These are phyloP conservation scores for Deilephila porcellus DNA, from an alignment of 2,888 invertebrate species.

Conservation along the genomic window DNA sequence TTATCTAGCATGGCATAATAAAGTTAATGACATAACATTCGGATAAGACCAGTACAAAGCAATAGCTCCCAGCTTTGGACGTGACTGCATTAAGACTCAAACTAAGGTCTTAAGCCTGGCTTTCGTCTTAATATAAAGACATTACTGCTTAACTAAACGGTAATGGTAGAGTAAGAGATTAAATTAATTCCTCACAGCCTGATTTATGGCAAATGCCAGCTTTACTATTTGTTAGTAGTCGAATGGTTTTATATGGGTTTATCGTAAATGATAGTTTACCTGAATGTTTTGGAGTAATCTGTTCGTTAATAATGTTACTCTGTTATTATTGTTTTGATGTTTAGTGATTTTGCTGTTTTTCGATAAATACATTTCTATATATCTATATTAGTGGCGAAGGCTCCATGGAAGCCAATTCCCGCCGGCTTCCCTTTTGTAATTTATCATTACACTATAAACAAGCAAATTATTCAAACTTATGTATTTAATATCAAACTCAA, in stretches of 20 bases:
- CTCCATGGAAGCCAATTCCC: too few species aligned
- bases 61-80: slow-evolving; percentile 6
- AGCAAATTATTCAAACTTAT: too few species aligned
- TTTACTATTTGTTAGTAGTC: slow-evolving; percentile 16
- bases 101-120: slow-evolving; percentile 22
- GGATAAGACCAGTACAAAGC: slow-evolving; percentile 8
- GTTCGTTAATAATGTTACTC: neutral
- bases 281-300: neutral
- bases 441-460: too few species aligned
- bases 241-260: neutral
- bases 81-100: slow-evolving; percentile 20
- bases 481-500: too few species aligned
- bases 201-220: slow-evolving; percentile 12
- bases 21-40: neutral
- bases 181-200: slow-evolving; percentile 15
- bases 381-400: too few species aligned
- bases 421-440: too few species aligned
- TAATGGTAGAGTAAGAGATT: slow-evolving; percentile 23
- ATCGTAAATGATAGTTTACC: neutral
- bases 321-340: too few species aligned
- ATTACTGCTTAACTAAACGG: slow-evolving; percentile 25
- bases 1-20: neutral
- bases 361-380: too few species aligned
- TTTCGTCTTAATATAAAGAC: slow-evolving; percentile 24
- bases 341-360: too few species aligned